Evolutionary conservation across 2,888 invertebrate genomes (phyloP), one percentile per base, ranked within the genome.

Genomic region (Melanotus villosus): DNA sequence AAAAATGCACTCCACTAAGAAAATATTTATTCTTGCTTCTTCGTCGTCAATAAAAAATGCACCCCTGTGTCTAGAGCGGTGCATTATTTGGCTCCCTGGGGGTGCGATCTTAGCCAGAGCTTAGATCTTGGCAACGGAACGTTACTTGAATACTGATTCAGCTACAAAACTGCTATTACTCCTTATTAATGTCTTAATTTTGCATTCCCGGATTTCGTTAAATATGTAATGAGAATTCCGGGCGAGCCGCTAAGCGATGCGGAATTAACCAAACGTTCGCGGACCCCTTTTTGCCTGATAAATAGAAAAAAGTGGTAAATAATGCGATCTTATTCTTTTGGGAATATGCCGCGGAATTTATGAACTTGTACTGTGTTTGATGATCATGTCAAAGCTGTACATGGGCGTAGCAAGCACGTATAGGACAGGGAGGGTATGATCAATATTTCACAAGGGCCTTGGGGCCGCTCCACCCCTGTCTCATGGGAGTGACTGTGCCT

Each of bases 1-100:
- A 82, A 82, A 82, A 81, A 80, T 82, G 82, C 82, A 81, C 80
- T 82, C 79, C 78, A 74, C 80, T 83, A 79, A 83, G 82, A 83
- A 80, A 84, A 84, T 83, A 83, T 84, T 84, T 84, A 83, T 82
- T 79, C 81, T 78, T 77, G 78, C 78, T 78, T 77, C 79, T 77
- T 77, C 74, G 77, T 75, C 72, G 73, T 75, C 79, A 76, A 80
- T 84, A 83, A 84, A 84, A 83, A 83, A 83, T 84, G 82, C 83
- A 84, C 83, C 84, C 84, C 76, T 65, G 65, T 59, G 65, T 56
- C 73, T 75, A 75, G 72, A 74, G 73, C 77, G 80, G 78, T 81
- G 81, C 81, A 82, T 81, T 82, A 81, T 80, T 81, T 75, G 75
- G 64, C 72, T 77, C 77, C 80, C 79, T 74, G 52, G 68, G 68